Evolutionary conservation across 1,140 invertebrate species (phyloP), one percentile per base, ranked within the genome.

Genomic region (Heliconius himera): DNA sequence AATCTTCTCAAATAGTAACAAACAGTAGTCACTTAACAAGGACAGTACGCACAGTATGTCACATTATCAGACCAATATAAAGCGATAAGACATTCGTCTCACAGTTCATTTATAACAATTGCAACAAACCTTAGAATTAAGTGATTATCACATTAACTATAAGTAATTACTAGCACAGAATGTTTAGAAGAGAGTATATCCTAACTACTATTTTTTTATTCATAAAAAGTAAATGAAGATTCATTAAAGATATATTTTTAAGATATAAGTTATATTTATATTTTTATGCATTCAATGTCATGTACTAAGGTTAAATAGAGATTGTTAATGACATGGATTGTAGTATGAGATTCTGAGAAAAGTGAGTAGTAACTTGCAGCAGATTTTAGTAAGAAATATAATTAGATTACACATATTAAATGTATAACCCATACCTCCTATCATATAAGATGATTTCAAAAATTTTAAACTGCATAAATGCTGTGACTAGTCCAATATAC

Each of bases 401-500:
- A 76, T 78, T 76, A 73, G 38, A 60, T 73, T 81, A 76, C n/a
- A 76, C 51, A 73, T 66, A 6, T 80, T 56, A 74, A 80, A 76
- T 73, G 60, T 70, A 20, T 26, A 18, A 36, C n/a, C 8, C 46
- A 70, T 33, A 46, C 33, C 8, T 26, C 49, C 46, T 77, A 77
- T 72, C 46, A 54, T 49, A 77, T 75, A 60, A 74, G 73, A 66
- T 22, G 11, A 26, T 33, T 72, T 66, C 20, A 46, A 71, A 70
- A 54, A 73, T 80, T 49, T 56, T 56, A 73, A 80, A 73, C 54
- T 73, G 74, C 74, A 85, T 85, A 90, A 77, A 84, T 85, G 76
- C 70, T 74, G 75, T 91, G 91, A 92, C 91, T 92, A 93, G 91
- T 86, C 84, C 84, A 90, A 90, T 89, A 84, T 88, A 84, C 86